Percentiles rank a stretch among this genome's conserved stretches.
Evolutionary conservation across 2,888 invertebrate species (phyloP).

Genomic region (Mayetiola destructor): DNA sequence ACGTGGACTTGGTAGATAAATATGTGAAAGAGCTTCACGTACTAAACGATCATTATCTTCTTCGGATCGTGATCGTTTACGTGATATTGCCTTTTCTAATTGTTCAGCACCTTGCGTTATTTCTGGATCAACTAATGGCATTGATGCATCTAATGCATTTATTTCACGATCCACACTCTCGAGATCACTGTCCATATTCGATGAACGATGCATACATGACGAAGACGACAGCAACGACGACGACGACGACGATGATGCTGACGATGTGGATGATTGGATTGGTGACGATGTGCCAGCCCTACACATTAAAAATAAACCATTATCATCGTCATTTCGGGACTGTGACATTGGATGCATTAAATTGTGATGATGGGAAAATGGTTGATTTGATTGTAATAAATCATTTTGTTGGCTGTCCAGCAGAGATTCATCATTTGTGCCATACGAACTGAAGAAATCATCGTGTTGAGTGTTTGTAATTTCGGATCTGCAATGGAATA

Average conservation of each 20-base stretch:
- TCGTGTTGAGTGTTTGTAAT: constrained; percentile 12
- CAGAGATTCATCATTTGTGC: constrained; percentile 1
- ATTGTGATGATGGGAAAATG: constrained; percentile 2
- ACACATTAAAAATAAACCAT: no score
- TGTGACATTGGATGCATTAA: constrained; percentile 1
- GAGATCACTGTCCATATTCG: constrained; percentile 30
- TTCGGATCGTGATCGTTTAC: constrained; percentile 37
- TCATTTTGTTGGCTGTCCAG: background rate
- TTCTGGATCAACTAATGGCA: constrained; percentile 36
- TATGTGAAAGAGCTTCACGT: constrained; percentile 46
- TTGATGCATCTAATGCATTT: constrained; percentile 35
- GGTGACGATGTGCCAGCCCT: constrained; percentile 15
- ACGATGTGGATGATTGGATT: constrained; percentile 1
- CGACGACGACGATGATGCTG: background rate
- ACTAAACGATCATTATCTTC: constrained; percentile 45
- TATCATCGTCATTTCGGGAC: no score
- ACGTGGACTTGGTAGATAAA: constrained; percentile 51
- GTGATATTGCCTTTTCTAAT: constrained; percentile 31
- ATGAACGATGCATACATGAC: constrained; percentile 21
- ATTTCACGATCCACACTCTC: constrained; percentile 36
- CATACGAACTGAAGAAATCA: constrained; percentile 4
- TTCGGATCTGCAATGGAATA: constrained; percentile 16
- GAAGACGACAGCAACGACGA: background rate
- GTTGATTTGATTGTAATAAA: background rate
- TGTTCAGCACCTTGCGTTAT: constrained; percentile 36